A percentile compares a stretch with the other conserved stretches of the same genome.
Evolutionary conservation across 2,888 invertebrate species (phyloP).

Genomic region (Tubiluchus corallicola): DNA sequence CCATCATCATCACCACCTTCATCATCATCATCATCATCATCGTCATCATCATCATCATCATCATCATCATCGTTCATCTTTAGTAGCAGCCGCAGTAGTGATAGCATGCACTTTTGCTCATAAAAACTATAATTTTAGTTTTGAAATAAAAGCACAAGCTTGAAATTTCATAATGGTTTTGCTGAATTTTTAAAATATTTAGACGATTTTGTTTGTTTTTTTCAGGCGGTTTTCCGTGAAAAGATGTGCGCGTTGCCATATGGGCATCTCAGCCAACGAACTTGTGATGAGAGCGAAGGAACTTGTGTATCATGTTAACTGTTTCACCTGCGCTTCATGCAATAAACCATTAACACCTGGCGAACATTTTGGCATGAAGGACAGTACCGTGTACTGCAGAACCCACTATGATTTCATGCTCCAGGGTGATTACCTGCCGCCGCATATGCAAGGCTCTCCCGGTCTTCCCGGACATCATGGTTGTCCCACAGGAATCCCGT

Average conservation of each 20-base stretch:
- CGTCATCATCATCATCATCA: no score
- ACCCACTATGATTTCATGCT: constrained; percentile 46
- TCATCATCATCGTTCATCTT: no score
- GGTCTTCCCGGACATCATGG: background rate
- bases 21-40: no score
- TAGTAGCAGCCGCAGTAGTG: no score
- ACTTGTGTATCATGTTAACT: constrained; percentile 66
- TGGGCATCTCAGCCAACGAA: constrained; percentile 65
- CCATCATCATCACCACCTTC: no score
- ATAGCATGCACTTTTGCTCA: no score
- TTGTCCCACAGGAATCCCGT: constrained; percentile 30
- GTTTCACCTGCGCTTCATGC: constrained; percentile 75
- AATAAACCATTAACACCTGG: constrained; percentile 62
- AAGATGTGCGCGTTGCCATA: constrained; percentile 63
- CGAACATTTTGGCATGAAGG: constrained; percentile 73
- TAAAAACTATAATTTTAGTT: no score
- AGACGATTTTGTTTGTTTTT: constrained; percentile 16
- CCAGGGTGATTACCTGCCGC: constrained; percentile 15
- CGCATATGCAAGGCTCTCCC: background rate
- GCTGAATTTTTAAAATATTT: no score
- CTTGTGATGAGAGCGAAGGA: constrained; percentile 76
- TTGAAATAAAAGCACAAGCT: no score
- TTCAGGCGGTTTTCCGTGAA: constrained; percentile 66
- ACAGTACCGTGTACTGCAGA: constrained; percentile 65
- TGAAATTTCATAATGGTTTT: no score